Evolutionary conservation across 2,888 invertebrate species (phyloP), one percentile per base, ranked within the genome.

Genomic region (Napeogenes sylphis): DNA sequence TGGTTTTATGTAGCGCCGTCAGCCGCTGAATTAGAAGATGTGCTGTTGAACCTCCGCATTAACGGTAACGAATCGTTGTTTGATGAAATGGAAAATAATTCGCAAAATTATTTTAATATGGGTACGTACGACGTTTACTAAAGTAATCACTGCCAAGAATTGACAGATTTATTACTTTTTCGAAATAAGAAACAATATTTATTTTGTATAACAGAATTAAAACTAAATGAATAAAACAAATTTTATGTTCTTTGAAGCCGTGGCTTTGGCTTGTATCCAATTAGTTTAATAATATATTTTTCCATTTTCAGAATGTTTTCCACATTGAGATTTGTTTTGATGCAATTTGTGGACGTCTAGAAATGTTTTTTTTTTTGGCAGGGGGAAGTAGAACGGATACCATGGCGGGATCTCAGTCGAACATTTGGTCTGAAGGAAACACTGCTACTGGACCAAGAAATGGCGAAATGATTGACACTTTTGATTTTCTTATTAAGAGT

Each of bases 11-110:
- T 10, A 86, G 87, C 85, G 4, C 83, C 88, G 2, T 63, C 78
- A 2, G 67, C 78, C n/a, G 65, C 79, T 0, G 85, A 83, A 3
- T 73, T 87, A 61, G 90, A 91, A 2, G 91, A 91, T 4, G 78
- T 90, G 33, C 77, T 91, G 77, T 82, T 89, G 73, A 92, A 92
- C 64, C 87, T 92, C 61, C 85, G 90, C 8, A 75, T 87, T 55
- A 91, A 87, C 63, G 89, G 88, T 14, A 79, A 84, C 0, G 92
- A 92, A 58, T 77, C 80, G 14, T 63, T 81, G 51, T 84, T 78
- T 58, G 84, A 84, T 33, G 84, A 84, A 21, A 67, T 75, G 5
- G 81, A 81, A 3, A 74, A 75, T 38, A 75, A 68, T 61, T 57
- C 77, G 0, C 75, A 76, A 30, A 82, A 80, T 64, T 83, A 76